Evolutionary conservation across 2,888 invertebrate species (phyloP).

Genomic region (Rhynchonema sp.): DNA sequence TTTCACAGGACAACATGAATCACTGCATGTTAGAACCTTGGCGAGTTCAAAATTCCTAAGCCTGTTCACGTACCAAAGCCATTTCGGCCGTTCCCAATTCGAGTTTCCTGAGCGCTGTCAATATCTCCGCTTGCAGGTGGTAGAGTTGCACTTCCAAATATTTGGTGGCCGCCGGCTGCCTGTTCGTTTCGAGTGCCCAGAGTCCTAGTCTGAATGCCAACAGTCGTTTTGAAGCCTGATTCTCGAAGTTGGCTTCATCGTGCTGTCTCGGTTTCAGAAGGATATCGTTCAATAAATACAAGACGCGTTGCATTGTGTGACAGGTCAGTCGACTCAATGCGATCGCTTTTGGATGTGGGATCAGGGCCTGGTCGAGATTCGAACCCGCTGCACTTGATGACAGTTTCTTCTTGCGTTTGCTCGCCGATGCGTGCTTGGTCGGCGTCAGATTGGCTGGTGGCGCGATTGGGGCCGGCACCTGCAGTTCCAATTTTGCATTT

Average conservation of each 20-base stretch:
- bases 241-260: not conserved
- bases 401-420: not conserved
- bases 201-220: constrained; percentile 83
- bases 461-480: not conserved
- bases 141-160: constrained; percentile 52
- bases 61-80: not conserved
- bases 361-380: not conserved
- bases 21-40: too few relatives aligned
- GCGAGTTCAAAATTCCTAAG: too few relatives aligned
- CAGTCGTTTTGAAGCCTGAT: too few relatives aligned
- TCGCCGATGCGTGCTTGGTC: not conserved
- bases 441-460: not conserved
- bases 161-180: constrained; percentile 90
- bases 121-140: constrained; percentile 81
- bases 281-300: constrained; percentile 56
- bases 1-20: too few relatives aligned
- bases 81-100: not conserved
- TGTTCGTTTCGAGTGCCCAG: constrained; percentile 78
- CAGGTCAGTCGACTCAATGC: constrained; percentile 1
- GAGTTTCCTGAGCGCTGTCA: constrained; percentile 51
- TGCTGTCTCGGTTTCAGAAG: not conserved
- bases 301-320: constrained; percentile 83
- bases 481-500: too few relatives aligned
- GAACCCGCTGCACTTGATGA: not conserved
- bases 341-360: constrained; percentile 6